Percentiles rank a stretch among this genome's conserved stretches.
Evolutionary conservation across 1,140 invertebrate species (phyloP).

Genomic region (Hormaphis cornu): DNA sequence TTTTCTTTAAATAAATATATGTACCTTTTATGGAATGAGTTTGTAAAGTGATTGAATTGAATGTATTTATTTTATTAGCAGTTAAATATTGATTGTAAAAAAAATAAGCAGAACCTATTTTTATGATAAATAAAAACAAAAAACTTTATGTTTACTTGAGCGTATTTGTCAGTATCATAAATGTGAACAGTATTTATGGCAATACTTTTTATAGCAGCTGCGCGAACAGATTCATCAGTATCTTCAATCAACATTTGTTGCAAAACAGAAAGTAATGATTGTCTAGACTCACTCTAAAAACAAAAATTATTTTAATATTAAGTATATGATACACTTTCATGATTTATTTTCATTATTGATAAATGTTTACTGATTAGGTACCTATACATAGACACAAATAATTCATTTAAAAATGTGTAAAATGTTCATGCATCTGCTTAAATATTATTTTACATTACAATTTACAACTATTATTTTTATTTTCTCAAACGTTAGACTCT

Average conservation of each 20-base stretch:
- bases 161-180: slow-evolving; percentile 59
- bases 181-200: slow-evolving; percentile 55
- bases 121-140: not conserved
- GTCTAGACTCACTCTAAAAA: slow-evolving; percentile 52
- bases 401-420: too few relatives aligned
- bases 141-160: slow-evolving; percentile 44
- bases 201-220: slow-evolving; percentile 54
- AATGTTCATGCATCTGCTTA: slow-evolving; percentile 42
- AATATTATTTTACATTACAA: slow-evolving; percentile 38
- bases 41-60: too few relatives aligned
- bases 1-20: too few relatives aligned
- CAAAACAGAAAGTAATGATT: slow-evolving; percentile 63
- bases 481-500: too few relatives aligned
- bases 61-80: too few relatives aligned
- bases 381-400: too few relatives aligned
- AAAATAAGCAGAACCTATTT: not conserved
- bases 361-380: too few relatives aligned
- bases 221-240: slow-evolving; percentile 55
- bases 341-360: not conserved
- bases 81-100: not conserved
- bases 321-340: not conserved
- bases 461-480: too few relatives aligned
- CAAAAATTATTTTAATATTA: not conserved
- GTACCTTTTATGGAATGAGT: too few relatives aligned
- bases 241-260: slow-evolving; percentile 66